Evolutionary conservation across 2,113 vertebrate genomes (phyloP).

Genomic region (Penelope pileata): DNA sequence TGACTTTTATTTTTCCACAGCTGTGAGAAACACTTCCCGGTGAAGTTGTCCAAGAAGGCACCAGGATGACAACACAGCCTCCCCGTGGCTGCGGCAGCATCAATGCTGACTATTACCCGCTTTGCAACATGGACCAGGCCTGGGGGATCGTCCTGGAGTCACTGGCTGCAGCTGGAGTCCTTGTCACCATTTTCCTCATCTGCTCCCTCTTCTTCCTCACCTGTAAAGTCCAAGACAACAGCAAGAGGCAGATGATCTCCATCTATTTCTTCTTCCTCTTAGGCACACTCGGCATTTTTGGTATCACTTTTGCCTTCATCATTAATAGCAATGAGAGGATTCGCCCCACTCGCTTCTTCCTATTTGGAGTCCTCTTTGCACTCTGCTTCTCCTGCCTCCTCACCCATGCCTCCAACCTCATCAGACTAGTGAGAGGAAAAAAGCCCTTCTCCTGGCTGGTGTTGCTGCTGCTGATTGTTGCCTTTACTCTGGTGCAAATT

Average conservation of each 20-base stretch:
- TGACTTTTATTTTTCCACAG: conserved; percentile 41
- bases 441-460: conserved; percentile 75
- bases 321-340: conserved; percentile 77
- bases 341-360: conserved; percentile 88
- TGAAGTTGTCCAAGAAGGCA: neutral
- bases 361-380: conserved; percentile 87
- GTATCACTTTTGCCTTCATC: conserved; percentile 90
- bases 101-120: conserved; percentile 69
- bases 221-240: conserved; percentile 78
- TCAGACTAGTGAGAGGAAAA: conserved; percentile 78
- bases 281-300: conserved; percentile 85
- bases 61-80: neutral
- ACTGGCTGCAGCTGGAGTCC: conserved; percentile 79
- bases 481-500: conserved; percentile 84
- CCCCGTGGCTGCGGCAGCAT: conserved; percentile 65
- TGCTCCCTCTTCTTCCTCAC: conserved; percentile 77
- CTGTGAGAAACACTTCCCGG: neutral
- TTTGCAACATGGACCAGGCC: conserved; percentile 77
- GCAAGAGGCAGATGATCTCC: conserved; percentile 72
- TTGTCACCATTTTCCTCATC: conserved; percentile 79
- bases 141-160: conserved; percentile 91
- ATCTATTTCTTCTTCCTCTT: conserved; percentile 84
- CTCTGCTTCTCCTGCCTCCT: conserved; percentile 90
- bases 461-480: conserved; percentile 75
- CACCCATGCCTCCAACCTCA: conserved; percentile 78